Evolutionary conservation across 2,797 vertebrate genomes (phyloP).

Genomic region (Eidolon dupreanum): DNA sequence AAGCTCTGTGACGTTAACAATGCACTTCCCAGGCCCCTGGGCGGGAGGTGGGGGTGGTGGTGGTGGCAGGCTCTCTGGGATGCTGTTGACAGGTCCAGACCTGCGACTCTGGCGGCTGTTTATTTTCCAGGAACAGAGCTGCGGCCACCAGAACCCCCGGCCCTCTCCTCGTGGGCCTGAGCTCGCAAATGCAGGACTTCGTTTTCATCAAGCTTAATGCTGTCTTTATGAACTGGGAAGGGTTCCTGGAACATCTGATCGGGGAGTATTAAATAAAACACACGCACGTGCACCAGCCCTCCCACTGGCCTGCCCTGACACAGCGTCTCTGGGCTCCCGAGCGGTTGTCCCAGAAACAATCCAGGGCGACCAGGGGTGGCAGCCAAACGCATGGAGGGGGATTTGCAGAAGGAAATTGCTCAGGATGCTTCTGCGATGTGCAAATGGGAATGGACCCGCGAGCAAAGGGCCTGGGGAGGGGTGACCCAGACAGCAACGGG

Average conservation of each 20-base stretch:
- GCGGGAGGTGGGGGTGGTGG: neutral
- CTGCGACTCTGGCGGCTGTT: conserved; percentile 63
- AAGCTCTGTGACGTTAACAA: conserved; percentile 59
- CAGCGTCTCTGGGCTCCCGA: neutral
- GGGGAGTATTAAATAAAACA: neutral
- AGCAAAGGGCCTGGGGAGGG: neutral
- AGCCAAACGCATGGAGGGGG: conserved; percentile 9
- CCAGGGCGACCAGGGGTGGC: conserved; percentile 55
- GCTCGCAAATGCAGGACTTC: conserved; percentile 71
- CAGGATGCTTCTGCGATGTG: conserved; percentile 65
- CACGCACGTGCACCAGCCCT: neutral
- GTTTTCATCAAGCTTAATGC: conserved; percentile 77
- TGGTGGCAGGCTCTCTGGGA: conserved; percentile 50
- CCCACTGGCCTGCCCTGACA: neutral
- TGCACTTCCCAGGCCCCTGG: conserved; percentile 52
- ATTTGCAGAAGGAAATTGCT: conserved; percentile 81
- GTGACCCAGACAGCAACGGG: neutral
- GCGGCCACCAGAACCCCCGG: conserved; percentile 41
- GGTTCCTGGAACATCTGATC: conserved; percentile 64
- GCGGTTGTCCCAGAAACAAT: conserved; percentile 59
- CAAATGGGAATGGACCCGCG: neutral
- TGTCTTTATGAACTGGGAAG: conserved; percentile 75
- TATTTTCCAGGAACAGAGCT: conserved; percentile 49
- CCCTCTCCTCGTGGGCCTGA: conserved; percentile 46
- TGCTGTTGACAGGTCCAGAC: conserved; percentile 60